Evolutionary conservation across 1,140 invertebrate species (phyloP), one percentile per base, ranked within the genome.

Genomic region (Dendroctonus ponderosae): DNA sequence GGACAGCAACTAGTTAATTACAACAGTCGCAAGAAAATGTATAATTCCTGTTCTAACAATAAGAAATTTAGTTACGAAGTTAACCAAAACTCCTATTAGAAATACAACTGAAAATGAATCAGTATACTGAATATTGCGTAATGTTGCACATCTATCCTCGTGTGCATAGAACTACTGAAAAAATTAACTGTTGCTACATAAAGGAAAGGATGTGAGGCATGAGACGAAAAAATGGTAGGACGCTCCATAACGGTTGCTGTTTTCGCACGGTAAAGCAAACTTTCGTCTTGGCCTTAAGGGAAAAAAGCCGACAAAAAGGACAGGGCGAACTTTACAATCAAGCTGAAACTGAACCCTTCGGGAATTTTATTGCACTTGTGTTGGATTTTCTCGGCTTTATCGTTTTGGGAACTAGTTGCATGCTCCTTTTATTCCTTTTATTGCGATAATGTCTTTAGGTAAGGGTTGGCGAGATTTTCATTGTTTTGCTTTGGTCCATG

Each of bases 401-500:
- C 58, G 58, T 60, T 57, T 57, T 50, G 58, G 58, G 58, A 60
- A 60, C 58, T 60, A 60, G 58, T 60, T 60, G 58, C 58, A 60
- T 49, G 44, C 44, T 60, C 46, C 12, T 60, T 60, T 54, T 54
- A 54, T 54, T 54, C 40, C 38, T 39, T 60, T 60, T 60, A 60
- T 60, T 11, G 44, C 58, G 58, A 49, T 60, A 60, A 60, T 60
- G 43, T 60, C 58, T 49, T 60, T 60, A 38, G 52, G 41, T 58
- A 58, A 56, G 53, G 53, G 9, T 39, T 56, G 15, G 53, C 7
- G 53, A 56, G 11, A 56, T 38, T 39, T 56, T 56, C 41, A n/a
- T 26, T 26, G n/a, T 5, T n/a, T 52, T 52, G 50, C 37, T 52
- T 14, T 26, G 26, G 26, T 26, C 26, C 26, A 26, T 26, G 26